Evolutionary conservation across 2,888 invertebrate genomes (phyloP), one percentile per base, ranked within the genome.

Genomic region (Elegia similella): DNA sequence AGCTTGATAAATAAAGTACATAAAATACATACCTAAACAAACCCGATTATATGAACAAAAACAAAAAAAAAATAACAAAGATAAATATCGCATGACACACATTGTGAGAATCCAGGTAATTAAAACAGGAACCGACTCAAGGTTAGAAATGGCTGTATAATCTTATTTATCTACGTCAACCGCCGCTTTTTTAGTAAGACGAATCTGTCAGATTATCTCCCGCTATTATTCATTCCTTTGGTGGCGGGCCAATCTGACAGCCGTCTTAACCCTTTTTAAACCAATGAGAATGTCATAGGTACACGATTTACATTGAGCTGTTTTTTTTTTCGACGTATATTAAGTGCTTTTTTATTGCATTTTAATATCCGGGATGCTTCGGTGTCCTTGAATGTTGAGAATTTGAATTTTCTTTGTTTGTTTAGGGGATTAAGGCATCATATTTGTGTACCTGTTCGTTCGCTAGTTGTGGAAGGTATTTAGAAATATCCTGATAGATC

Each of bases 31-130:
- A 42, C 6, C 1, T 53, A 29, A 53, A 29, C 8, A n/a, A 42
- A 42, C n/a, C 17, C 42, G 29, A 43, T 8, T 15, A 7, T 55
- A 16, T 34, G 7, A 29, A 8, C 30, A 43, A 23, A 50, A 53
- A 30, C 30, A 59, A 67, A 66, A 68, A 65, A 68, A 59, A 66
- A 66, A 67, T 66, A 68, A 68, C 64, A 63, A 60, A 66, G 66
- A 61, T 72, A 72, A 70, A 64, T 67, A 73, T 73, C 69, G 68
- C 67, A 73, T 70, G 70, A 73, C 75, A 80, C 84, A 85, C 82
- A 83, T 86, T 88, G 89, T 90, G 91, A 90, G 91, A 91, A 90
- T 83, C 68, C 82, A 85, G 80, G 86, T 86, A 91, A 91, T 91
- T 91, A 90, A 88, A 86, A 75, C 76, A 82, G 80, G 80, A 84